Conservation (phyloP, 2,113 vertebrate genomes). For the Hyaena hyaena region DNA sequence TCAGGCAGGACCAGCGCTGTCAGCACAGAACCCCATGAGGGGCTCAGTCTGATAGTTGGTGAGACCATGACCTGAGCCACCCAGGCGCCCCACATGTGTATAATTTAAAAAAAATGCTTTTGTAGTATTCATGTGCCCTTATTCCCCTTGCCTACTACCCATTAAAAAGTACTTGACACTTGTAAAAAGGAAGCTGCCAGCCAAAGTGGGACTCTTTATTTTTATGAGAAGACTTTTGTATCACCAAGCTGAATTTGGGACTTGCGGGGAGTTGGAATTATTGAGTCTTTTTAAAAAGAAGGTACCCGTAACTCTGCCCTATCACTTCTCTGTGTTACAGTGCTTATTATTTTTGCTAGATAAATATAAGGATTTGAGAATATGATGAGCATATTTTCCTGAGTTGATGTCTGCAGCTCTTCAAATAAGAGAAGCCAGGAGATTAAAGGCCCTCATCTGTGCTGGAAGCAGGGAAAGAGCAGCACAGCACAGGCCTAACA, state of each 20-base stretch:
- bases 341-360: background rate
- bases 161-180: background rate
- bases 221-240: slow-evolving; percentile 13
- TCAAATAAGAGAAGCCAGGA: background rate
- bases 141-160: background rate
- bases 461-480: background rate
- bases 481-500: background rate
- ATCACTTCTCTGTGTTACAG: background rate
- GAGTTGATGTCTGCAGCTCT: background rate
- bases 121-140: background rate
- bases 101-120: slow-evolving; percentile 18
- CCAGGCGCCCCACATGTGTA: background rate
- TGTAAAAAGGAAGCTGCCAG: slow-evolving; percentile 9
- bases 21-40: background rate
- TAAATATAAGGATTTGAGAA: background rate
- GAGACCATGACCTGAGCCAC: background rate
- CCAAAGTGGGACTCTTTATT: background rate
- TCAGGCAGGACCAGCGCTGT: background rate
- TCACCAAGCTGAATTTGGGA: slow-evolving; percentile 20
- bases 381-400: slow-evolving; percentile 26
- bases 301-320: background rate
- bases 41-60: background rate
- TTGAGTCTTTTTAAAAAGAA: slow-evolving; percentile 10
- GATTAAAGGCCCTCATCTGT: background rate
- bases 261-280: background rate